phyloP scores from a whole-genome alignment of 2,797 vertebrate species.

The Silurus aristotelis region DNA sequence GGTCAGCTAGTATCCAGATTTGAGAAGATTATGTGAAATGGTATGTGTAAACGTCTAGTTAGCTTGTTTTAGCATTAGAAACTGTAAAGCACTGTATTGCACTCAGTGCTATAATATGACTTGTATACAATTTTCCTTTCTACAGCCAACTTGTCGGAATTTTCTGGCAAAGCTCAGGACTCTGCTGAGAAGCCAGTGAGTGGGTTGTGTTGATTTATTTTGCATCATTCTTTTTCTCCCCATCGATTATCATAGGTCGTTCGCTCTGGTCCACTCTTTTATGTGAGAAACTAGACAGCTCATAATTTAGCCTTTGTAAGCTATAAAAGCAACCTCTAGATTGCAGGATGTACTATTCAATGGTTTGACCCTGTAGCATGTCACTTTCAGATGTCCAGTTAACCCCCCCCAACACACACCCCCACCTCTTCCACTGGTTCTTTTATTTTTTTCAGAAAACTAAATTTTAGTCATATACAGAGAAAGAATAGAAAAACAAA shows the following conservation, averaged over 20 bases:
- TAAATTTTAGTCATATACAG: not conserved
- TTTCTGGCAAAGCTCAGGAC: not conserved
- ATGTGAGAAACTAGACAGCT: constrained; percentile 15
- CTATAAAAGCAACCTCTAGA: constrained; percentile 4
- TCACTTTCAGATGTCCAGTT: not conserved
- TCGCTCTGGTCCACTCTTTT: constrained; percentile 39
- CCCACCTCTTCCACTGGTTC: not conserved
- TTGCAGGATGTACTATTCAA: constrained; percentile 30
- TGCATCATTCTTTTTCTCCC: not conserved
- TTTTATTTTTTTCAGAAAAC: not conserved
- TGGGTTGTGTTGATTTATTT: constrained; percentile 12
- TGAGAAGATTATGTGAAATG: not conserved
- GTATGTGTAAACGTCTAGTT: not conserved
- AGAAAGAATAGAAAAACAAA: constrained; percentile 11
- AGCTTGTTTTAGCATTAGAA: not conserved
- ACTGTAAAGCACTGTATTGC: not conserved
- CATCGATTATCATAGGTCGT: constrained; percentile 36
- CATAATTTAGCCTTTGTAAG: constrained; percentile 33
- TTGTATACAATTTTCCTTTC: not conserved
- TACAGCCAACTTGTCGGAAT: not conserved
- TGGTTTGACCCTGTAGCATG: constrained; percentile 22
- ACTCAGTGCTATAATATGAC: no score
- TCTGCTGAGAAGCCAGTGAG: not conserved
- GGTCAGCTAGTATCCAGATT: not conserved
- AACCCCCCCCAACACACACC: not conserved